phyloP scores from a whole-genome alignment of 2,888 invertebrate species.

The Euproctis similis region DNA sequence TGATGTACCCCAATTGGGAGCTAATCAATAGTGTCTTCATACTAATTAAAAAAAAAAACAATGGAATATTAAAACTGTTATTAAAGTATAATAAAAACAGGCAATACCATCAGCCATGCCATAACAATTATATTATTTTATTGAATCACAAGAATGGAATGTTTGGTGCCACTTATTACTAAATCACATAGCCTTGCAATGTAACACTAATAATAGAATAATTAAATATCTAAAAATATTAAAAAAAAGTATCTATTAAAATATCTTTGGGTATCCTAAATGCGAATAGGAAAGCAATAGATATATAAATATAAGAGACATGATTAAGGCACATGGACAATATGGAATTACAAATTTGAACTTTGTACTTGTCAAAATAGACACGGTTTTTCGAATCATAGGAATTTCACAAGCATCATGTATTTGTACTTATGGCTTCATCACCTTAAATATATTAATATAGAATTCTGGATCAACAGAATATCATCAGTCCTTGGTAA shows the following conservation, averaged over 20 bases:
- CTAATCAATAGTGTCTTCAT: conserved; percentile 33
- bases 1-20: conserved; percentile 23
- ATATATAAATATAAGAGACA: conserved; percentile 10
- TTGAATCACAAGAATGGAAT: conserved; percentile 73
- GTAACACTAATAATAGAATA: conserved; percentile 31
- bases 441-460: conserved; percentile 15
- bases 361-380: conserved; percentile 19
- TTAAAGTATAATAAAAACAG: conserved; percentile 13
- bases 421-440: conserved; percentile 29
- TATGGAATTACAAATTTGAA: conserved; percentile 13
- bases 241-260: conserved; percentile 38
- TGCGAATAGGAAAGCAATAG: conserved; percentile 31
- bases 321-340: conserved; percentile 14
- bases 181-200: conserved; percentile 66
- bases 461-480: conserved; percentile 28
- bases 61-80: conserved; percentile 25
- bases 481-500: conserved; percentile 27
- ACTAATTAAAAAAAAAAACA: conserved; percentile 29
- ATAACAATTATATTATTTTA: no score
- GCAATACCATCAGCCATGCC: conserved; percentile 42
- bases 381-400: no score
- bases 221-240: conserved; percentile 28
- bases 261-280: conserved; percentile 61
- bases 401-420: conserved; percentile 6
- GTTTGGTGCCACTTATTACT: conserved; percentile 61